Base-by-base conservation (phyloP, 2,797 vertebrate species). In the Loris lydekkerianus region DNA sequence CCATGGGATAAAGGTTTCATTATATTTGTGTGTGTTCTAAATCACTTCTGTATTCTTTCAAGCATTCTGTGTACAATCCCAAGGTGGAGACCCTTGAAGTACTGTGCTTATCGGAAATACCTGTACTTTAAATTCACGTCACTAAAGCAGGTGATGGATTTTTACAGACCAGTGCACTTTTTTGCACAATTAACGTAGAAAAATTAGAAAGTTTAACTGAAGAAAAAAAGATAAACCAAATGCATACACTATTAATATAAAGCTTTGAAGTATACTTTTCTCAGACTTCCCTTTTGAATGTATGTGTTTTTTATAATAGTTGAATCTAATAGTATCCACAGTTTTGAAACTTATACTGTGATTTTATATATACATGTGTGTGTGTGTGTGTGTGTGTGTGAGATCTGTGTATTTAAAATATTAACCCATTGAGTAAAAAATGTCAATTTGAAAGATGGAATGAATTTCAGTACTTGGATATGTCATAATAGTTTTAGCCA, bases 211-310 rank as follows among this genome's bases (percentile, higher is more conserved):
- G 70, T 34, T 78, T 65, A 18, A 2, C 73, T 43, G 25, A 29
- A 23, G 2, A 61, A 90, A 70, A 70, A 75, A 34, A 58, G 0
- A 77, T 77, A 63, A 40, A 18, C 3, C 15, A 80, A 85, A 81
- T 70, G 40, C 1, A 70, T 25, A 83, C 69, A 81, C 70, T 61
- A 63, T 34, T 34, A 21, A 3, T 61, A n/a, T 58, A 23, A 93
- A 95, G 10, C 3, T 91, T 76, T 80, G 25, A 18, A 18, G 0
- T 76, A 49, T 80, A 69, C 8, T 61, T 10, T 88, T 70, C 43
- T 81, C 53, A 80, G 37, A 85, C 17, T 78, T 85, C 34, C 56
- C 76, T 81, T 93, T 87, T 86, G 14, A 3, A 67, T 34, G 10
- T 13, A 49, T 56, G 0, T 49, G 6, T 43, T 7, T 31, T 92